Conservation (phyloP, 2,888 invertebrate species). For the Cistogaster globosa region DNA sequence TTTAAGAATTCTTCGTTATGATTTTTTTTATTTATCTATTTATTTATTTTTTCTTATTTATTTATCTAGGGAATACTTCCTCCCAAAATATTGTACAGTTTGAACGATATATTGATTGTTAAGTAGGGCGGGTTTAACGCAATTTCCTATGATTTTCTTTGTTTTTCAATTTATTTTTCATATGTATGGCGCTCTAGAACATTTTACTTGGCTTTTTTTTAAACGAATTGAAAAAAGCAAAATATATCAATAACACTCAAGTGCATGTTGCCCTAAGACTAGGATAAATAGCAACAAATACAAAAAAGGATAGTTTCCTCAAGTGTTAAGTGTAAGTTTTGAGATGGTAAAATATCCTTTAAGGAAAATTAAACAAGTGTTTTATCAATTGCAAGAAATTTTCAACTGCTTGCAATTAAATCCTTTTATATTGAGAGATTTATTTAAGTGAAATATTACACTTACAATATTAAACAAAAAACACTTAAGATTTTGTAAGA, state of each 20-base stretch:
- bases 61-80: not conserved
- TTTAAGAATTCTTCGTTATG: no score
- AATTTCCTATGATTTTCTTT: slow-evolving; percentile 33
- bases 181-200: not conserved
- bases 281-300: slow-evolving; percentile 9
- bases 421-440: slow-evolving; percentile 55
- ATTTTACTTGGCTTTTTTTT: not conserved
- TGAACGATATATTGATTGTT: not conserved
- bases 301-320: slow-evolving; percentile 13
- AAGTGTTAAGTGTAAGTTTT: slow-evolving; percentile 48
- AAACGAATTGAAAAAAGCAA: not conserved
- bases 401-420: slow-evolving; percentile 45
- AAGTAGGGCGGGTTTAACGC: not conserved
- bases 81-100: not conserved
- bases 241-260: slow-evolving; percentile 28
- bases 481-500: slow-evolving; percentile 3
- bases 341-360: not conserved
- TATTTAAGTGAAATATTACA: slow-evolving; percentile 13
- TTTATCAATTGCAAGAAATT: slow-evolving; percentile 40
- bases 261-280: slow-evolving; percentile 21
- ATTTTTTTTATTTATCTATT: no score
- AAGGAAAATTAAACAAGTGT: slow-evolving; percentile 31
- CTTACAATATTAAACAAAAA: not conserved
- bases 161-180: slow-evolving; percentile 11
- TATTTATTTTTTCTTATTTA: no score